Evolutionary conservation across 2,113 vertebrate species (phyloP), one percentile per base, ranked within the genome.

Genomic region (Tychaedon coryphoeus): DNA sequence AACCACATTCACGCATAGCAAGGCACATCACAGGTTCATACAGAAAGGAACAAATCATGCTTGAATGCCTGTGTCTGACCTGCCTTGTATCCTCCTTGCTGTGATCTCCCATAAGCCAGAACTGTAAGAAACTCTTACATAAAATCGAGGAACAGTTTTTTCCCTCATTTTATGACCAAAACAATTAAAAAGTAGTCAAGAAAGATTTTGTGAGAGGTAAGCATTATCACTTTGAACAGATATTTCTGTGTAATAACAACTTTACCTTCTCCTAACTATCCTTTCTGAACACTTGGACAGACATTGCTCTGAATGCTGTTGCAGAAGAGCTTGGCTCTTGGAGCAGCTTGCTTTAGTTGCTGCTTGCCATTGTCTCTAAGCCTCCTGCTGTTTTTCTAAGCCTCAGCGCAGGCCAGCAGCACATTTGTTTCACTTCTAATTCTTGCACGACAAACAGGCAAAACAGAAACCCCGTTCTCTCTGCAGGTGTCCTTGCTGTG

Each of bases 371-470:
- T 92, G 85, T 92, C 70, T 90, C 92, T 42, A 86, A 92, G 31
- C 8, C 25, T 92, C 91, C 94, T 66, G 83, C 91, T 86, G 88
- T 83, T 95, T 85, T 93, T 70, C 76, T 43, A 80, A 77, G 54
- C 51, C n/a, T 90, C 72, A 5, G 1, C 16, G 53, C 19, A 90
- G 83, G 92, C 83, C 69, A 91, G 60, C 9, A 91, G 72, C 34
- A 94, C 54, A 88, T 94, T 96, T 42, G 36, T 85, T 95, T 38
- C 36, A 34, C 58, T 95, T 80, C 18, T 77, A 73, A 75, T 57
- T 88, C 50, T 94, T 87, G 73, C 91, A 94, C 9, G 45, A 71
- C 47, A 75, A 76, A 82, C 16, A 85, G 28, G 24, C 47, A 79
- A 93, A 91, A 9, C 25, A 95, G 64, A 82, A 90, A 67, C 20